Evolutionary conservation across 1,140 invertebrate species (phyloP).

Genomic region (Papilio xuthus): DNA sequence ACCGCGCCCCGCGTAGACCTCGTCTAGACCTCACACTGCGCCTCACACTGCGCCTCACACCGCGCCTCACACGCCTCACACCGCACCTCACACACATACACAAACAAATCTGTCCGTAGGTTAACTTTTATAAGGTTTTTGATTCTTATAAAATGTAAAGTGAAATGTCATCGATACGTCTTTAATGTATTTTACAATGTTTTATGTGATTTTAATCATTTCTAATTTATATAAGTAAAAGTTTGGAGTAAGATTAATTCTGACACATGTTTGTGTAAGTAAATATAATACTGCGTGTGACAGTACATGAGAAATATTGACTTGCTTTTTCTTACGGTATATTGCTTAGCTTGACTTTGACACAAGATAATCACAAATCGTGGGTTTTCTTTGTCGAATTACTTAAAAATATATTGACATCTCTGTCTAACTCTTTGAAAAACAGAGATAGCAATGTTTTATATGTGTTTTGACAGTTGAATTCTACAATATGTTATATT

Average conservation of each 20-base stretch:
- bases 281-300: neutral
- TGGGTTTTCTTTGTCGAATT: neutral
- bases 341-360: neutral
- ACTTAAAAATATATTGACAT: neutral
- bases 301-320: neutral
- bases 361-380: neutral
- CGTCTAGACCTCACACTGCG: slow-evolving; percentile 47
- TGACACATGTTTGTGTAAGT: neutral
- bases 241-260: neutral
- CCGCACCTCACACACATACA: neutral
- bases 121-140: neutral
- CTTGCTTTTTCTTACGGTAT: neutral
- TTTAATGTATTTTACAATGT: neutral
- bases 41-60: neutral
- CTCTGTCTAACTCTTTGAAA: neutral
- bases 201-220: neutral
- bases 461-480: neutral
- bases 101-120: slow-evolving; percentile 15
- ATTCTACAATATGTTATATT: neutral
- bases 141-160: neutral
- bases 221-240: neutral
- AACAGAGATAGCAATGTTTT: neutral
- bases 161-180: neutral
- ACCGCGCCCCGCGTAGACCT: slow-evolving; percentile 53
- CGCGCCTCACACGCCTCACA: neutral